Evolutionary conservation across 2,888 invertebrate species (phyloP).

Genomic region (Lycocerus yunnanus): DNA sequence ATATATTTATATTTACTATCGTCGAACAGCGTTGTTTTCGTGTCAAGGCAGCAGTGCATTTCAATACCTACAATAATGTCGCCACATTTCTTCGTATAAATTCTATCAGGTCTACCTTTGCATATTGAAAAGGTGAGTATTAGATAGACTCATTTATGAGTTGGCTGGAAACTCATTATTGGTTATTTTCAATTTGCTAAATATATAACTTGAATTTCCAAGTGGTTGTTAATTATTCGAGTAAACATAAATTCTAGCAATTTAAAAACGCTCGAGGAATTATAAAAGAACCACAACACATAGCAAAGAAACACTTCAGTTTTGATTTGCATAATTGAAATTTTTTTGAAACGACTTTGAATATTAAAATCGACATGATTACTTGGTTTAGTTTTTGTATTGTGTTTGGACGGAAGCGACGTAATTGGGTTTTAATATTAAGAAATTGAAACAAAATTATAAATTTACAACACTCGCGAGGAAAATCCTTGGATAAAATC

Average conservation of each 20-base stretch:
- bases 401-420: neutral
- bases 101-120: constrained; percentile 23
- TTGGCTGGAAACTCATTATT: constrained; percentile 1
- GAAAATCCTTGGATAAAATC: neutral
- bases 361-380: neutral
- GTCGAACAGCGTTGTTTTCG: constrained; percentile 23
- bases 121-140: constrained; percentile 22
- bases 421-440: neutral
- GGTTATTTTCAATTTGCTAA: neutral
- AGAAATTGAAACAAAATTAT: neutral
- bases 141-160: constrained; percentile 22
- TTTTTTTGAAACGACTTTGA: neutral
- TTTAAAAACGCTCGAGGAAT: neutral
- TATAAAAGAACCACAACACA: neutral
- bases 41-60: constrained; percentile 34
- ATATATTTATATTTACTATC: constrained; percentile 12
- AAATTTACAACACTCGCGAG: neutral
- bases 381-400: neutral
- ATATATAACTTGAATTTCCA: neutral
- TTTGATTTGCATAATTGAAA: neutral
- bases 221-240: neutral
- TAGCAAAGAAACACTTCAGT: neutral
- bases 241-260: neutral
- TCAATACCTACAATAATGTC: constrained; percentile 28
- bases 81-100: constrained; percentile 34